A percentile compares a stretch with the other conserved stretches of the same genome.
Conservation (phyloP, 53 echinoderm and acorn worm species). For the Paelopatides confundens region DNA sequence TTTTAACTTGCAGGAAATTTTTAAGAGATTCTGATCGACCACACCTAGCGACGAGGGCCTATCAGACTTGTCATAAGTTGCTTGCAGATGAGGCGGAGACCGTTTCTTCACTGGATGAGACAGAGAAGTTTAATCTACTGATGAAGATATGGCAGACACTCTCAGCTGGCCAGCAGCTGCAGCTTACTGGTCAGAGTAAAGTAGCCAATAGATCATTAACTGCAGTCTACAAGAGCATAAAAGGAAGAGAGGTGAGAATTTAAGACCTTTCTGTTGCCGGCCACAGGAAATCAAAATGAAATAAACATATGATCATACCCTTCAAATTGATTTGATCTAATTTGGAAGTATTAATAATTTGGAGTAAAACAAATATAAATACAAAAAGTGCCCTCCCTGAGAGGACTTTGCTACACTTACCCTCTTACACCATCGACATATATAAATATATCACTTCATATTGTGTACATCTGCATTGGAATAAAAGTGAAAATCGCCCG, state of each 20-base stretch:
- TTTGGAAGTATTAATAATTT: too few species aligned
- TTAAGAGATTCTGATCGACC: constrained; percentile 86
- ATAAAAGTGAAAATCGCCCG: too few species aligned
- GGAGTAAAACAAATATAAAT: too few species aligned
- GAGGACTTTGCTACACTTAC: too few species aligned
- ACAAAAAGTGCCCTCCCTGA: too few species aligned
- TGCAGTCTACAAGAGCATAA: neutral
- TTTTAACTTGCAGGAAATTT: constrained; percentile 72
- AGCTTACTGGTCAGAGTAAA: neutral
- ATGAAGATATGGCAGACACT: constrained; percentile 23
- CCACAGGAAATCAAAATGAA: too few species aligned
- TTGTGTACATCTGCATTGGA: too few species aligned
- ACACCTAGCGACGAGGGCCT: constrained; percentile 82
- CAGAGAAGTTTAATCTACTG: constrained; percentile 2
- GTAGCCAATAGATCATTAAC: neutral
- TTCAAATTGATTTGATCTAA: too few species aligned
- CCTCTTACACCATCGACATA: too few species aligned
- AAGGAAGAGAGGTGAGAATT: neutral
- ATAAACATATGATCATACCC: too few species aligned
- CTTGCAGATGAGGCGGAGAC: neutral
- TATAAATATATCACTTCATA: too few species aligned
- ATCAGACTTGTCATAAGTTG: constrained; percentile 55
- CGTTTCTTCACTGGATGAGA: neutral
- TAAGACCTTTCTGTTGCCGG: too few species aligned
- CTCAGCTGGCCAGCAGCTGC: neutral